Evolutionary conservation across 2,113 vertebrate genomes (phyloP), one percentile per base, ranked within the genome.

Genomic region (Xyrauchen texanus): DNA sequence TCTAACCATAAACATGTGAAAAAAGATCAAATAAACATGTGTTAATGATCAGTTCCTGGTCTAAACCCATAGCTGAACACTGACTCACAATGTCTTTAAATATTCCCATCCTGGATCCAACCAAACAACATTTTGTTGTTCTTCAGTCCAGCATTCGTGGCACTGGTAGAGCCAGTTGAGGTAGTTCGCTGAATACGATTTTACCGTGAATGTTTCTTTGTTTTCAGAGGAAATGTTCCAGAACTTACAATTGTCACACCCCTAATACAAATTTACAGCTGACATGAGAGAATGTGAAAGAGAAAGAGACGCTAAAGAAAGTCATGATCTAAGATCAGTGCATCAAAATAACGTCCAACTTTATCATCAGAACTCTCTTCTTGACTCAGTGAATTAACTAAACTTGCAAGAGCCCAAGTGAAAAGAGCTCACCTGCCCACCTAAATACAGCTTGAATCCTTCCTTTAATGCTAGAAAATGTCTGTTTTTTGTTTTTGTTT

Each of bases 161-260:
- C 3, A 76, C 51, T 10, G 8, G 21, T 5, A 65, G 52, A 88
- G 87, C 85, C 68, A 53, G 74, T 53, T 42, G 7, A 53, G 52
- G 57, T 45, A 51, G 82, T 68, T 83, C 62, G 21, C 21, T 34
- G 21, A 1, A 34, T 34, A 53, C n/a, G 44, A 80, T 62, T 58
- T 58, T 58, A 15, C 8, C n/a, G 16, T 61, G 66, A 11, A 15
- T 72, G 75, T 76, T 60, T 83, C 45, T 81, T 47, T 87, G 83
- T 84, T 79, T 51, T 75, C 49, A 44, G 45, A 21, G 57, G 69
- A 79, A 86, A 88, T 87, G 84, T 62, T 71, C 75, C 84, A 77
- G 6, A 87, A 89, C 88, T 57, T 64, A 88, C 81, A 9, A 76
- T 87, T 44, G 68, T 21, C 85, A 80, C 85, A 68, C 86, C 82